Percentiles rank a stretch among this genome's conserved stretches.
Conservation (phyloP, 2,113 vertebrate species). For the Hippolais icterina region DNA sequence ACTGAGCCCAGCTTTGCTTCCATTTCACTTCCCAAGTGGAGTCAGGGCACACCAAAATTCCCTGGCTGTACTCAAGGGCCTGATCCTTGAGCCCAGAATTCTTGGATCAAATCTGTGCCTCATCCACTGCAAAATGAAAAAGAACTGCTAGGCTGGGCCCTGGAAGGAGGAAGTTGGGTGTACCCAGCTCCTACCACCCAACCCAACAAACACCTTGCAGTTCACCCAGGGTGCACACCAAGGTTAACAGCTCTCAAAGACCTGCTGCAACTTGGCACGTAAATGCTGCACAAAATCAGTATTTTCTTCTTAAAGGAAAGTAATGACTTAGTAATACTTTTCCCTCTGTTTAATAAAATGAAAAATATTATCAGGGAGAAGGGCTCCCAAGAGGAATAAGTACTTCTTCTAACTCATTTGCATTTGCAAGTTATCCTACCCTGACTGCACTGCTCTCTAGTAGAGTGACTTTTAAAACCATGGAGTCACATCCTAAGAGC, state of each 20-base stretch:
- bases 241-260: not conserved
- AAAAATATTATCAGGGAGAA: not conserved
- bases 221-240: not conserved
- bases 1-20: not conserved
- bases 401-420: not conserved
- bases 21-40: not conserved
- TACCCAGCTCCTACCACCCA: not conserved
- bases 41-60: not conserved
- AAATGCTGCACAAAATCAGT: not conserved
- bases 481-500: not conserved
- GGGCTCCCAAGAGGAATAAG: not conserved
- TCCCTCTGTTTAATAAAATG: not conserved
- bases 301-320: not conserved
- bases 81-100: not conserved
- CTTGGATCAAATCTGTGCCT: not conserved
- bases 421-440: not conserved
- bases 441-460: not conserved
- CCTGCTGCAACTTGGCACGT: not conserved
- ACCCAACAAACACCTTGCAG: not conserved
- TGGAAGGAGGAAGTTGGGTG: not conserved
- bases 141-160: not conserved
- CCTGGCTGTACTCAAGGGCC: not conserved
- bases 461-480: not conserved
- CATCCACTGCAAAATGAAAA: not conserved
- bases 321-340: not conserved